phyloP scores from a whole-genome alignment of 2,888 invertebrate species.

The Cartodere bifasciata region DNA sequence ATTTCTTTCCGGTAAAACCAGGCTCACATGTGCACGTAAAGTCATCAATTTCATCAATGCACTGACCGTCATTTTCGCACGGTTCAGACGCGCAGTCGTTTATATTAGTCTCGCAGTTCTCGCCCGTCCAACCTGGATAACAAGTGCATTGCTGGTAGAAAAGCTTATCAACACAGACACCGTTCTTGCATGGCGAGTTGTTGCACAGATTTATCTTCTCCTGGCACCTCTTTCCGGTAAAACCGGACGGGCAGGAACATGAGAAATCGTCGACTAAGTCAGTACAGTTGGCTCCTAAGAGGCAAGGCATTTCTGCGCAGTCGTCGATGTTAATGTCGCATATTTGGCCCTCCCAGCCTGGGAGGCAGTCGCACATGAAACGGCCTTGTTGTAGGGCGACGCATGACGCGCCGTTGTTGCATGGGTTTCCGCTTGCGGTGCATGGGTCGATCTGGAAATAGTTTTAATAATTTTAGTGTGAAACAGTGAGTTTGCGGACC shows the following conservation, averaged over 20 bases:
- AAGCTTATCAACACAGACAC: constrained; percentile 81
- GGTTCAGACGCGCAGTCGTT: constrained; percentile 84
- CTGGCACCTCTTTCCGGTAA: constrained; percentile 91
- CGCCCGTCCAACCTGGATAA: constrained; percentile 81
- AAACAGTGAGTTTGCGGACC: too few relatives aligned
- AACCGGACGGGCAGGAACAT: constrained; percentile 88
- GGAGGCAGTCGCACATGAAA: constrained; percentile 87
- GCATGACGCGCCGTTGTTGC: constrained; percentile 81
- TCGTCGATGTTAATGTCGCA: constrained; percentile 92
- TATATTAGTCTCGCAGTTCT: constrained; percentile 77
- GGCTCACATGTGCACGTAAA: constrained; percentile 82
- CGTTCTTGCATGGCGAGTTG: constrained; percentile 83
- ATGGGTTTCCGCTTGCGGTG: constrained; percentile 79
- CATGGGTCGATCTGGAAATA: constrained; percentile 79
- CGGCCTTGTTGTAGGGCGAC: constrained; percentile 82
- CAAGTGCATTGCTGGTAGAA: constrained; percentile 83
- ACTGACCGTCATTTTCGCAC: constrained; percentile 86
- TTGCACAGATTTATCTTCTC: constrained; percentile 88
- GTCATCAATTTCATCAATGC: constrained; percentile 75
- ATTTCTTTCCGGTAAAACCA: constrained; percentile 87
- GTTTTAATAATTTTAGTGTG: too few relatives aligned
- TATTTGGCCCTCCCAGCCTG: constrained; percentile 94
- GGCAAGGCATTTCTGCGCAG: constrained; percentile 84
- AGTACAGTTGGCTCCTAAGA: constrained; percentile 82
- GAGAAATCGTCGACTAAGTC: constrained; percentile 90